Evolutionary conservation across 1,140 invertebrate genomes (phyloP), one percentile per base, ranked within the genome.

Genomic region (Protaetia brevitarsis): DNA sequence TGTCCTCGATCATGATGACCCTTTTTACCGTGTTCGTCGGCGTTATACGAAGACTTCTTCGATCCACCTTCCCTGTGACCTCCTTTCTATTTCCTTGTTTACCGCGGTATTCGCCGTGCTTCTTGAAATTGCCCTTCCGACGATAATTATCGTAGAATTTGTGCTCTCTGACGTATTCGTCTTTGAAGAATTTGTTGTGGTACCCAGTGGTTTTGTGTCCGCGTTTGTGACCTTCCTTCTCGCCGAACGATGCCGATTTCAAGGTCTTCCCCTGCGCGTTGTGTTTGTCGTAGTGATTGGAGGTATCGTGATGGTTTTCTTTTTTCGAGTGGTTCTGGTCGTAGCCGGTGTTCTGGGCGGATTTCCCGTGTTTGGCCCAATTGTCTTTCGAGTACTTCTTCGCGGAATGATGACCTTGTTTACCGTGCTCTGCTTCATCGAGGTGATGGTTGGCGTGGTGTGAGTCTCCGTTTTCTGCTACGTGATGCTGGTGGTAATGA

Each of bases 111-210:
- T 86, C 82, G 0, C 88, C 89, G 70, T 90, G 85, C 57, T 85
- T 85, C 36, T 72, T 73, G 56, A 71, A 72, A 65, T 88, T 84
- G 1, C 88, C 89, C 6, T 88, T 88, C 67, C 88, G 89, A 74
- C 90, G 87, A 76, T 84, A 85, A 75, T 92, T 89, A 63, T 91
- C 89, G 73, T 91, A 91, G 78, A 89, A 90, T 68, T 91, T 89
- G 73, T 91, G 89, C 70, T 92, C 87, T 75, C 91, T 92, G 69
- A 90, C 88, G 70, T 86, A 89, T 76, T 91, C 89, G 72, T 92
- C 88, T 73, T 90, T 91, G 74, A 90, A 88, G 3, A 88, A 86
- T 71, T 88, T 89, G 74, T 91, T 87, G 70, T 90, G 88, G 73
- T 87, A 90, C 0, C 88, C 88, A 34, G 86, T 88, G 3, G 88